Conservation (phyloP, 2,113 vertebrate genomes). For the Neodon shergylaensis region DNA sequence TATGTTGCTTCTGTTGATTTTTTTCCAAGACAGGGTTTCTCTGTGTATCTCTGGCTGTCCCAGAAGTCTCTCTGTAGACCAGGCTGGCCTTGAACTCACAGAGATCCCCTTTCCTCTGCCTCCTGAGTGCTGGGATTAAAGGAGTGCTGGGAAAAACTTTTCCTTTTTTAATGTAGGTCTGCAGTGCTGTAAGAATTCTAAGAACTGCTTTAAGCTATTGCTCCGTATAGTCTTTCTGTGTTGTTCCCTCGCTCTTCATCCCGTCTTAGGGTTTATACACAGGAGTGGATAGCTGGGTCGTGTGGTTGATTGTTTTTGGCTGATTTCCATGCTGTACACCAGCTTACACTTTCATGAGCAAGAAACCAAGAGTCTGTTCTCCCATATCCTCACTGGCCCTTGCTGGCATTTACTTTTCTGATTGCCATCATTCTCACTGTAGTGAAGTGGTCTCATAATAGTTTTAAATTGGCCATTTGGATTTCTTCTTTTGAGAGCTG, state of each 20-base stretch:
- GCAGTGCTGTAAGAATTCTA: background rate
- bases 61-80: too few relatives aligned
- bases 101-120: background rate
- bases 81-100: too few relatives aligned
- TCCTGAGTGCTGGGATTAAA: background rate
- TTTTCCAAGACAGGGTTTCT: background rate
- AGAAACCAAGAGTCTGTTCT: background rate
- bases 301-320: background rate
- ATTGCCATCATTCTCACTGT: background rate
- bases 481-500: background rate
- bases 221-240: background rate
- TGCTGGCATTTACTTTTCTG: background rate
- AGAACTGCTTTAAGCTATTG: background rate
- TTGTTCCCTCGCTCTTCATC: background rate
- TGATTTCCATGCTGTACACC: background rate
- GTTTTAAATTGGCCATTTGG: background rate
- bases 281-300: background rate
- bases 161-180: background rate
- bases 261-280: background rate
- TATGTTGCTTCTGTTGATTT: background rate
- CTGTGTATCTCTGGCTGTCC: too few relatives aligned
- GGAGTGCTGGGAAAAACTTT: background rate
- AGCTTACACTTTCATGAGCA: background rate
- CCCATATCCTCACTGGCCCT: background rate
- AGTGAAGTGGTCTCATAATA: background rate